Evolutionary conservation across 1,140 invertebrate species (phyloP), one percentile per base, ranked within the genome.

Genomic region (Formica selysi): DNA sequence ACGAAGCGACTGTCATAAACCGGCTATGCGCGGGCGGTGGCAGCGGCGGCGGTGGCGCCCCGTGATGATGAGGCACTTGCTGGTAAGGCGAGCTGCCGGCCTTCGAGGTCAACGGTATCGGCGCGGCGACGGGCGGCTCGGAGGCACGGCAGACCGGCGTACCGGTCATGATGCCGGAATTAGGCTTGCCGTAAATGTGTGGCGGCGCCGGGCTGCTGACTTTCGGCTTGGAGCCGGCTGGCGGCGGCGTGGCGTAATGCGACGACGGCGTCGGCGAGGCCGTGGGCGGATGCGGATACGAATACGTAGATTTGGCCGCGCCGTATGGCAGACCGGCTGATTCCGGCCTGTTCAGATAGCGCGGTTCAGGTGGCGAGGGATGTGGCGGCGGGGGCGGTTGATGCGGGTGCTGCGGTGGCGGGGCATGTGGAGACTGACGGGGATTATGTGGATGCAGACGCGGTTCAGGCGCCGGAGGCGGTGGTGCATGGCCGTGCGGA

Each of bases 191-290:
- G 92, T 97, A 97, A 78, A 98, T 97, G 87, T 98, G 97, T 59
- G 96, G 97, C n/a, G 97, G 97, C 70, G 97, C 97, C 5, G 97
- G 97, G 92, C 97, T 97, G 87, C 96, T 97, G 13, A 98, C 97
- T 95, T 97, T 97, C 2, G 97, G 96, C 91, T 97, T 97, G 0
- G 96, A 95, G 19, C 95, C 94, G 2, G 94, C 88, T 13, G 94
- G 92, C 83, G 87, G 87, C 16, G 93, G 91, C 87, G 94, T 94
- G 64, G 94, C 92, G 2, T 91, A 92, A 13, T 90, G 90, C 51
- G 92, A 90, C 90, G 94, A 92, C 78, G 91, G 88, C 67, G 90
- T 91, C 79, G 86, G 90, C 79, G 79, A 83, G 68, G 54, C 67
- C 79, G 79, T 83, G 80, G 90, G 91, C 51, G 89, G 90, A 80